Evolutionary conservation across 1,140 invertebrate genomes (phyloP), one percentile per base, ranked within the genome.

Genomic region (Drosophila malerkotliana): DNA sequence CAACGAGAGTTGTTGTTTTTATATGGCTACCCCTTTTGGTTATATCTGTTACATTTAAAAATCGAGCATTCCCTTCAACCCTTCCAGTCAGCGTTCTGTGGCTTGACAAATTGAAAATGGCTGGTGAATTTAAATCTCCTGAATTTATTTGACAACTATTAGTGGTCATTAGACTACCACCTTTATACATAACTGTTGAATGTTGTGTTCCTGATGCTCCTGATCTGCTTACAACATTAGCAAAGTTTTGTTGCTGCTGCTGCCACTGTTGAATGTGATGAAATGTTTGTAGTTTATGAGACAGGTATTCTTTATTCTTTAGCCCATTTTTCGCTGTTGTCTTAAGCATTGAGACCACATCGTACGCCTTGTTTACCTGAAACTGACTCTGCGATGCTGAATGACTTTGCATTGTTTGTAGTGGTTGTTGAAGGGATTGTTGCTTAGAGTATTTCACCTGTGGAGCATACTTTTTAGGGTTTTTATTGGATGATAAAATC

Each of bases 401-500:
- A 45, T 54, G 51, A 24, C 37, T 62, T 24, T 54, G 51, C 15
- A 48, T 58, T 18, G 28, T 54, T 26, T 62, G 53, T n/a, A 62
- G 56, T 4, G 47, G 39, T 41, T 54, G 72, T 54, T 67, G 61
- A 24, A 56, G 54, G 15, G 58, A 64, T 44, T 55, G 68, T 41
- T 71, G 75, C 41, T 82, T 82, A 10, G 51, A 60, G 21, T 63
- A 53, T 51, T 67, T 57, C 37, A 67, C 58, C 71, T 75, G 66
- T 62, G 71, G 57, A 69, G 54, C 60, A 69, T 82, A 84, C 60
- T 84, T 80, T 71, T 82, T 77, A 21, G 59, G 60, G 52, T 88
- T 88, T 88, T 85, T 85, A 79, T 82, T 82, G 55, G 81, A 47
- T 58, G 79, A 51, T 47, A 85, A 81, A 69, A 88, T 88, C 81